Evolutionary conservation across 1,140 invertebrate genomes (phyloP).

Genomic region (Apis laboriosa): DNA sequence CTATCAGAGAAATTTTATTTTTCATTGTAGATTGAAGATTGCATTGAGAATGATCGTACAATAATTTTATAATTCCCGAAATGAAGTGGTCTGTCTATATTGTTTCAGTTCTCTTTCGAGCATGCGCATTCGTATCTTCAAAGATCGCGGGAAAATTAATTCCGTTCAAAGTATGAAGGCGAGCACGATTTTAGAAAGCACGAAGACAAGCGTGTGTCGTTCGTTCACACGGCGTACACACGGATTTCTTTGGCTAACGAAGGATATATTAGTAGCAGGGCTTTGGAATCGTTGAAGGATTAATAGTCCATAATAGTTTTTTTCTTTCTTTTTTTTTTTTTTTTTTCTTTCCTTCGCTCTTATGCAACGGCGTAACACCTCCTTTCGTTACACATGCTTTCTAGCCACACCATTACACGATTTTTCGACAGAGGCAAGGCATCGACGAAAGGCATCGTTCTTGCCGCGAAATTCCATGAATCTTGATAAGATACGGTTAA

Average conservation of each 20-base stretch:
- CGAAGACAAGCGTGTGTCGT: not conserved
- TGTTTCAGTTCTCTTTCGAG: too few species aligned
- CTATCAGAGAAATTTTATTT: too few species aligned
- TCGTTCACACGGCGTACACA: not conserved
- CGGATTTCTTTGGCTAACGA: not conserved
- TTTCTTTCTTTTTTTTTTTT: too few species aligned
- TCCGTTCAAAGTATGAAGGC: not conserved
- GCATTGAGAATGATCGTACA: not conserved
- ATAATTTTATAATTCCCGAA: not conserved
- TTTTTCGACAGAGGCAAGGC: slow-evolving; percentile 4
- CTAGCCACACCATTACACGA: slow-evolving; percentile 34
- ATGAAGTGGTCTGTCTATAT: too few species aligned
- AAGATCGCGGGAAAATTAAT: not conserved
- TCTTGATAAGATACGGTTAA: slow-evolving; percentile 37
- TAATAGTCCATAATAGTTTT: slow-evolving; percentile 48
- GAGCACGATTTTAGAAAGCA: slow-evolving; percentile 25
- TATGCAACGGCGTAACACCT: slow-evolving; percentile 53
- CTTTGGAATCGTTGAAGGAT: slow-evolving; percentile 29
- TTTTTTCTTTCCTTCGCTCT: not conserved
- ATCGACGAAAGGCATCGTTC: slow-evolving; percentile 18
- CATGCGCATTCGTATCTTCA: too few species aligned
- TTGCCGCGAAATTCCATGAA: slow-evolving; percentile 32
- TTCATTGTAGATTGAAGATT: too few species aligned
- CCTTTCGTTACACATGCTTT: slow-evolving; percentile 43
- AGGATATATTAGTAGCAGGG: not conserved